phyloP scores from a whole-genome alignment of 2,797 vertebrate genomes.

The Pristis pectinata region DNA sequence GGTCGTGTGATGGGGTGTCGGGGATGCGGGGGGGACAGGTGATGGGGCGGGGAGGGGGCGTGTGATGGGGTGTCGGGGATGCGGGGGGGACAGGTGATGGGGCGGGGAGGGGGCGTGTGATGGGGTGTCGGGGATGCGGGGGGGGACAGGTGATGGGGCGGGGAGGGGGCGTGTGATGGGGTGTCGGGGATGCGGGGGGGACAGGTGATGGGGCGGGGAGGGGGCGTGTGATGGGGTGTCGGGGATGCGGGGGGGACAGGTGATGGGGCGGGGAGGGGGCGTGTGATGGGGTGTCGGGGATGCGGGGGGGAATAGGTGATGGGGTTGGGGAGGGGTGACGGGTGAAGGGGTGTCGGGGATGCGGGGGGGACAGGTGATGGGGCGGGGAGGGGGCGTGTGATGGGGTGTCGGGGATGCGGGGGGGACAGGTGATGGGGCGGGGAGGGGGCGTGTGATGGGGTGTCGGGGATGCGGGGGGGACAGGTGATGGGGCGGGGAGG shows the following conservation, averaged over 20 bases:
- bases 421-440: too few relatives aligned
- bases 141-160: too few relatives aligned
- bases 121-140: background rate
- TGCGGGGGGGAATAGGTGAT: background rate
- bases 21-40: background rate
- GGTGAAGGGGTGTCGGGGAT: constrained; percentile 27
- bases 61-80: too few relatives aligned
- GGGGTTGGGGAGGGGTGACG: background rate
- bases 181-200: background rate
- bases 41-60: background rate
- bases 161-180: too few relatives aligned
- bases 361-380: constrained; percentile 53
- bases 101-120: background rate
- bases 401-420: constrained; percentile 76
- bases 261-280: background rate
- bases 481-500: background rate
- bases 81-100: background rate
- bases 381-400: constrained; percentile 72
- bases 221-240: accelerated
- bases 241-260: background rate
- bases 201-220: background rate
- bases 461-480: background rate
- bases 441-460: background rate
- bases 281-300: background rate
- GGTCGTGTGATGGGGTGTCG: too few relatives aligned